Evolutionary conservation across 2,797 vertebrate species (phyloP), one percentile per base, ranked within the genome.

Genomic region (Tapirus indicus): DNA sequence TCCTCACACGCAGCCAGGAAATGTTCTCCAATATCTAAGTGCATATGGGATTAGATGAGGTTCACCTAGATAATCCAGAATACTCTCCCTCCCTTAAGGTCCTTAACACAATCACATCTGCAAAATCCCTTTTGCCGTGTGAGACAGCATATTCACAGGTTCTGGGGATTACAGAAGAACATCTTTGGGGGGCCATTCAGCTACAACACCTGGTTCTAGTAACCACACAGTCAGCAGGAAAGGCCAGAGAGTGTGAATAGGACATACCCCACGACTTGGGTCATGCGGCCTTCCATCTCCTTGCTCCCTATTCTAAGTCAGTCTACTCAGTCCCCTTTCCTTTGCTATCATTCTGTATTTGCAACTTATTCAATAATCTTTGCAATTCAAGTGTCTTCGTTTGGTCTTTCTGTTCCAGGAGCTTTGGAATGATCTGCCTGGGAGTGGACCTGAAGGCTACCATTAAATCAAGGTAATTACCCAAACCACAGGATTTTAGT

Each of bases 211-310:
- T 44, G 32, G 83, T 32, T 82, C 75, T 69, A 21, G 2, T 47
- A 68, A 41, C 49, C 35, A 16, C 29, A 23, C 16, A 7, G 6
- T 21, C 18, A n/a, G 20, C 32, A 13, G 25, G 44, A 5, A 91
- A 47, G 32, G 6, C n/a, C 32, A 7, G 16, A 21, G 38, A 13
- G 0, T 0, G 21, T 56, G 47, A n/a, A 12, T 7, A 2, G 2
- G n/a, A 23, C 21, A 1, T 60, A 32, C 32, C 6, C 21, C 7
- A 41, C 29, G 52, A 29, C 44, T n/a, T 87, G 27, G 54, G 32
- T 16, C 9, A 16, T 8, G 5, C 6, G 56, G 13, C 14, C 32
- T 62, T 82, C 32, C 4, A 0, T 6, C 10, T 6, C 23, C 49
- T 85, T 21, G 29, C 27, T 75, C 18, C 68, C 29, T 49, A 0